Conservation (phyloP, 2,797 vertebrate species). For the Hyperoplus immaculatus region DNA sequence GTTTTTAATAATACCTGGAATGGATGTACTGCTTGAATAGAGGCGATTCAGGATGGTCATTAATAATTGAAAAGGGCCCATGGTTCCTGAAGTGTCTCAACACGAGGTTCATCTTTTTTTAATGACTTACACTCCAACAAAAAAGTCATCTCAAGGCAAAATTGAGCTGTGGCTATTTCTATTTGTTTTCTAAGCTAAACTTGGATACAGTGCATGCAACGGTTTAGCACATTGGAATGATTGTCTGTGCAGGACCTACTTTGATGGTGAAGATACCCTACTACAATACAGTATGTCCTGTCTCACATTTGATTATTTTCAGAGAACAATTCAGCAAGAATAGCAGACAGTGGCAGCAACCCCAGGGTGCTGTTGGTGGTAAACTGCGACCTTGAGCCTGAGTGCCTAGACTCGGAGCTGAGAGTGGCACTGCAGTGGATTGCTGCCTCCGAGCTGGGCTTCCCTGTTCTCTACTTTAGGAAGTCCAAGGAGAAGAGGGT, state of each 20-base stretch:
- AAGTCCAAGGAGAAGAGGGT: constrained; percentile 91
- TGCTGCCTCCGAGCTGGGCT: constrained; percentile 94
- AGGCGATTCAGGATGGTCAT: constrained; percentile 12
- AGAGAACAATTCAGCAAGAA: constrained; percentile 84
- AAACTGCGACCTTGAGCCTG: constrained; percentile 93
- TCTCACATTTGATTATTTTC: constrained; percentile 47
- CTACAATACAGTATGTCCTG: not conserved
- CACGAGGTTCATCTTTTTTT: constrained; percentile 43
- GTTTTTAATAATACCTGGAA: constrained; percentile 32
- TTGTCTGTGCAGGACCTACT: not conserved
- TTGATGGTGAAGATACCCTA: constrained; percentile 1
- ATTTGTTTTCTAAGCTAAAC: constrained; percentile 27
- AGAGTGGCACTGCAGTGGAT: constrained; percentile 95
- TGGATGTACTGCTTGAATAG: constrained; percentile 9
- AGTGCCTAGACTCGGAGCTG: constrained; percentile 89
- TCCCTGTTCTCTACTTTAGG: constrained; percentile 92
- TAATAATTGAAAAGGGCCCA: constrained; percentile 30
- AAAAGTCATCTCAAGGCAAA: constrained; percentile 14
- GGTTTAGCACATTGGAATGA: not conserved
- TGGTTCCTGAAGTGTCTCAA: constrained; percentile 28
- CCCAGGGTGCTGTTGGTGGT: constrained; percentile 91
- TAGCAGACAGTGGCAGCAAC: constrained; percentile 77
- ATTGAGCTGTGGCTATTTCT: constrained; percentile 18
- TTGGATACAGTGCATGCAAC: not conserved
- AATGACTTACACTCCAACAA: constrained; percentile 7